Evolutionary conservation across 2,888 invertebrate genomes (phyloP).

Genomic region (Agriopis marginaria): DNA sequence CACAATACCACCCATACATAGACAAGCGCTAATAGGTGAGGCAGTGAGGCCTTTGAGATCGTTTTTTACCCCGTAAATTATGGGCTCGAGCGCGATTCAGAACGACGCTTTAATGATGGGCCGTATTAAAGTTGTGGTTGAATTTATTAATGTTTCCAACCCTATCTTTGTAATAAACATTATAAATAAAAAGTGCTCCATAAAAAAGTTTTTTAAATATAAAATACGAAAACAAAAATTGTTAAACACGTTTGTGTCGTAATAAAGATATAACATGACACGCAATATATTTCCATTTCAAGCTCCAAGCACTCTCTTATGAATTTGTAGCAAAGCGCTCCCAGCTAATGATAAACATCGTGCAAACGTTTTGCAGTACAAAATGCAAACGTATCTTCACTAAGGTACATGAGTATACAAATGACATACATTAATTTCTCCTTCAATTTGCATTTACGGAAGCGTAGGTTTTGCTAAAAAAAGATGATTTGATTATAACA

Average conservation of each 20-base stretch:
- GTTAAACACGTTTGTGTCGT: slow-evolving; percentile 9
- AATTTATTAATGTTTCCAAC: slow-evolving; percentile 20
- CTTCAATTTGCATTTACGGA: slow-evolving; percentile 20
- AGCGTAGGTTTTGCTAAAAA: neutral
- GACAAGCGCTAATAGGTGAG: slow-evolving; percentile 72
- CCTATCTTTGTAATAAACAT: neutral
- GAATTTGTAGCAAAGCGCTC: slow-evolving; percentile 24
- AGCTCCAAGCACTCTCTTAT: slow-evolving; percentile 7
- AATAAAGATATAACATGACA: slow-evolving; percentile 15
- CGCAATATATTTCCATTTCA: slow-evolving; percentile 20
- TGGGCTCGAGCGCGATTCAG: slow-evolving; percentile 41
- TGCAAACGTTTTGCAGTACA: slow-evolving; percentile 24
- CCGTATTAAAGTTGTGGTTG: slow-evolving; percentile 19
- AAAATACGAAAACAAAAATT: neutral
- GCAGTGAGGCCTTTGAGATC: slow-evolving; percentile 55
- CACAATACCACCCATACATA: slow-evolving; percentile 78
- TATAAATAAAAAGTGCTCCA: neutral
- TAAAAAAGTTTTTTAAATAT: neutral
- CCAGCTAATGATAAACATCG: slow-evolving; percentile 36
- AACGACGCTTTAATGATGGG: slow-evolving; percentile 43
- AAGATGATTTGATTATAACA: neutral
- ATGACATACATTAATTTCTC: slow-evolving; percentile 22
- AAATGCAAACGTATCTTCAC: slow-evolving; percentile 1
- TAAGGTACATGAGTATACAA: slow-evolving; percentile 8
- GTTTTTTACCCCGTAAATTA: slow-evolving; percentile 54